Percentiles rank a stretch among this genome's conserved stretches.
Evolutionary conservation across 2,797 vertebrate species (phyloP).

Genomic region (Anabacerthia variegaticeps): DNA sequence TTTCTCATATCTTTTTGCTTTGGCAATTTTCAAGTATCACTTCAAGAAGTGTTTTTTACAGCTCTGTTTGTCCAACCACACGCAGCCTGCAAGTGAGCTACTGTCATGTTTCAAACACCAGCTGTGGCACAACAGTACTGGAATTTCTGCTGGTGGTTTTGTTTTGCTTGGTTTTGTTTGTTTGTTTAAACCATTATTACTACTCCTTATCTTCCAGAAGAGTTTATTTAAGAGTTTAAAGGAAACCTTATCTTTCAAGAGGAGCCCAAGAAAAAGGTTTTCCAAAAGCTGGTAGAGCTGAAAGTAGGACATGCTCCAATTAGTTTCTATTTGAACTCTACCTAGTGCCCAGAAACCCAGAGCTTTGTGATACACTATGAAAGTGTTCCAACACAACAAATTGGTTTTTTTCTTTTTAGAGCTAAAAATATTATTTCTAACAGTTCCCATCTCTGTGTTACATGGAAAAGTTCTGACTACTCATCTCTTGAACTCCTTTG

Average conservation of each 20-base stretch:
- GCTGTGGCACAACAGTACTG: background rate
- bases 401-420: background rate
- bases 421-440: background rate
- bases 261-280: background rate
- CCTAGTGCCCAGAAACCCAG: background rate
- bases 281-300: background rate
- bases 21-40: background rate
- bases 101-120: background rate
- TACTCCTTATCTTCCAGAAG: background rate
- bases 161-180: background rate
- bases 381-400: background rate
- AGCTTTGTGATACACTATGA: background rate
- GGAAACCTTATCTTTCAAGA: background rate
- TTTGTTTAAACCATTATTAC: background rate
- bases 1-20: background rate
- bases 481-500: background rate
- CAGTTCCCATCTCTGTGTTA: background rate
- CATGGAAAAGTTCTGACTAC: background rate
- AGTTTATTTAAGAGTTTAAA: background rate
- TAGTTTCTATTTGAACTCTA: background rate
- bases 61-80: background rate
- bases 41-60: background rate
- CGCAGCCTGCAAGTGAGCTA: background rate
- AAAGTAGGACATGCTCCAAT: background rate
- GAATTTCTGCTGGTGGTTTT: background rate